Evolutionary conservation across 1,140 invertebrate genomes (phyloP), one percentile per base, ranked within the genome.

Genomic region (Apis dorsata): DNA sequence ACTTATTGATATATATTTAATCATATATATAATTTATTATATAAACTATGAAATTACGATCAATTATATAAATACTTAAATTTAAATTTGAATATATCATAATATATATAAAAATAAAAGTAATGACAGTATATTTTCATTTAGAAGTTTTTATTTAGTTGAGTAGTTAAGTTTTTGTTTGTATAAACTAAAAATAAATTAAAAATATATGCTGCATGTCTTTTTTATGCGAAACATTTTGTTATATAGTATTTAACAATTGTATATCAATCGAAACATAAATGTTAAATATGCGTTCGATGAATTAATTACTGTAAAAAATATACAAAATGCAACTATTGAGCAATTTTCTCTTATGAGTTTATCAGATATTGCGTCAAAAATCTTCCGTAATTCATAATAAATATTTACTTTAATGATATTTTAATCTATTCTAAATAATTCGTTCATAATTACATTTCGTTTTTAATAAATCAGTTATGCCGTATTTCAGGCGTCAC

Each of bases 201-300:
- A 60, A 62, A 49, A 62, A 60, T 49, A n/a, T 24, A 34, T 59
- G 24, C 10, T 59, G 2, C 55, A 34, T 49, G 19, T 55, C 34
- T 71, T 44, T 74, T 75, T 75, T 62, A 62, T n/a, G 49, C n/a
- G 10, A 59, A 60, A 10, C 7, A 59, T 75, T 72, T 51, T 24
- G 28, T 34, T 66, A 21, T 28, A 55, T 55, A 24, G 13, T 62
- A n/a, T 62, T 12, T 60, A 75, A 57, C 59, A 73, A 59, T 59
- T 34, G 34, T 34, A 15, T 72, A 28, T 60, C 65, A 34, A 66
- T 8, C 34, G 9, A 55, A 63, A 53, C 21, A 12, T n/a, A 51
- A 65, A 76, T 13, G 51, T 60, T 19, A 75, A 75, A 24, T 75
- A 63, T 28, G 17, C 28, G 15, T 28, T 63, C 51, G 34, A 17